Conservation (phyloP, 2,888 invertebrate genomes). For the Deilephila porcellus region DNA sequence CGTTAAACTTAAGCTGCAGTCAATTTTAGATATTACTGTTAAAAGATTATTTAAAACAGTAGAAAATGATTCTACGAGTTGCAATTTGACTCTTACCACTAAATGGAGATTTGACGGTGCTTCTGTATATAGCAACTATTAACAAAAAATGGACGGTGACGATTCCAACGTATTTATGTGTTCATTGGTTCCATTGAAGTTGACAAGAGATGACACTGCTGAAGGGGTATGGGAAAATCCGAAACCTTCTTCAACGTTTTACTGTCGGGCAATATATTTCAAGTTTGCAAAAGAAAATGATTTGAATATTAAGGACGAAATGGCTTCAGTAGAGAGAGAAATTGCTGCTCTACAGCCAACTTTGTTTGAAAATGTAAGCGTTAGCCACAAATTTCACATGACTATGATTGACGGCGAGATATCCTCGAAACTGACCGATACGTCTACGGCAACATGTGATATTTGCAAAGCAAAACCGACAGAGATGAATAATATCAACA, state of each 20-base stretch:
- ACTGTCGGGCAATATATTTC: background rate
- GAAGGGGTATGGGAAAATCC: background rate
- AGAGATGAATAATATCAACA: too few relatives aligned
- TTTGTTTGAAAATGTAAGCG: too few relatives aligned
- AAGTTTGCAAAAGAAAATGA: background rate
- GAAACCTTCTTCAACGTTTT: background rate
- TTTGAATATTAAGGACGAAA: background rate
- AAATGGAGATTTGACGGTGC: background rate
- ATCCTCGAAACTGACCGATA: background rate
- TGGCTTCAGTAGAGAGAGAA: background rate
- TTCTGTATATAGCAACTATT: background rate
- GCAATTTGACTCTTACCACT: too few relatives aligned
- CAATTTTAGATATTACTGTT: too few relatives aligned
- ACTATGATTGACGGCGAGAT: background rate
- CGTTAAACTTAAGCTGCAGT: too few relatives aligned
- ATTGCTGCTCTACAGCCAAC: background rate
- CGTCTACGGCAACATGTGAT: too few relatives aligned
- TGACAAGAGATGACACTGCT: background rate
- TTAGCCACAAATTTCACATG: background rate
- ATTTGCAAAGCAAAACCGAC: too few relatives aligned
- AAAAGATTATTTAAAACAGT: too few relatives aligned
- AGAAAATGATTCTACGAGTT: too few relatives aligned
- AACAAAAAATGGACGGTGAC: background rate
- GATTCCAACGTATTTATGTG: background rate
- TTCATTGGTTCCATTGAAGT: background rate